These are phyloP conservation scores for Drosophila nasuta DNA, from an alignment of 1,140 invertebrate species.

Conservation along the genomic window DNA sequence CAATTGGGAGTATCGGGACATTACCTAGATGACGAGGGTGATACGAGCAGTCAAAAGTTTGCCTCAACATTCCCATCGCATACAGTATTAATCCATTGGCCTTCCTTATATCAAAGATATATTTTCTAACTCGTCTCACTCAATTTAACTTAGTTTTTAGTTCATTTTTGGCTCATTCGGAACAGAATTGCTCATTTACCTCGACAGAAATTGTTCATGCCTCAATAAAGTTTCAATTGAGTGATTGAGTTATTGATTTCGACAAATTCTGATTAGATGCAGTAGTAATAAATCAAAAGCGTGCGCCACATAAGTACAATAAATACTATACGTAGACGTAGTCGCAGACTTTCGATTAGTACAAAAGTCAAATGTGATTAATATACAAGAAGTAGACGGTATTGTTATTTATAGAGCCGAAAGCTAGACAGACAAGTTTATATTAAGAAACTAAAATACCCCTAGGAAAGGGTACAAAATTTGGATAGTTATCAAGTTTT, in stretches of 20 bases:
- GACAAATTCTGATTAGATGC: constrained; percentile 1
- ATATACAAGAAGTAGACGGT: not conserved
- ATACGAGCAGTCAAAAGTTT: constrained; percentile 18
- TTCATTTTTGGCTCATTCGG: not conserved
- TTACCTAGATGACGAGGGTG: constrained; percentile 13
- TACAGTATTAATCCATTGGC: constrained; percentile 18
- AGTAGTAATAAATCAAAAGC: not conserved
- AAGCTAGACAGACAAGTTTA: not conserved
- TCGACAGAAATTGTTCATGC: not conserved
- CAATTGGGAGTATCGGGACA: constrained; percentile 37
- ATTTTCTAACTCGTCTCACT: constrained; percentile 24
- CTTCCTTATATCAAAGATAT: constrained; percentile 39
- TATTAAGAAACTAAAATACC: not conserved
- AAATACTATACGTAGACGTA: too few relatives aligned
- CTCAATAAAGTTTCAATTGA: not conserved
- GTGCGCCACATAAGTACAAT: not conserved
- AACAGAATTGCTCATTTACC: not conserved
- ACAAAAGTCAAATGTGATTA: not conserved
- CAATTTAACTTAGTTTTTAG: not conserved
- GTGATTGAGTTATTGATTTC: not conserved
- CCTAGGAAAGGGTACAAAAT: constrained; percentile 3
- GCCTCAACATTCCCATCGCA: constrained; percentile 26
- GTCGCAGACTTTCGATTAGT: not conserved
- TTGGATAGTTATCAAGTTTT: constrained; percentile 34
- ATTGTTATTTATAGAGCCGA: not conserved